A percentile compares a stretch with the other conserved stretches of the same genome.
Evolutionary conservation across 1,140 invertebrate species (phyloP).

Genomic region (Medauroidea extradentata): DNA sequence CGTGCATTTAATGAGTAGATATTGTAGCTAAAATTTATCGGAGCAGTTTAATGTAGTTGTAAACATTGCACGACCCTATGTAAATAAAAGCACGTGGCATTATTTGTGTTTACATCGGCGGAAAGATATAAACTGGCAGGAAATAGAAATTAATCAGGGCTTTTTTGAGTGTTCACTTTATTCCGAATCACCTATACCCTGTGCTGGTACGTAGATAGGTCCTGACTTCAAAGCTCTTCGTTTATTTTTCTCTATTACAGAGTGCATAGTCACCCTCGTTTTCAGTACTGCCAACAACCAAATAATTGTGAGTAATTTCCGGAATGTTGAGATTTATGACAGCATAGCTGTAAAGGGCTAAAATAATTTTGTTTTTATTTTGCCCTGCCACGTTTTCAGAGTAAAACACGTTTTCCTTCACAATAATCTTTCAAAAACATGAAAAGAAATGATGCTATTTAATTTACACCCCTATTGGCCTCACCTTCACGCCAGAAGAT

Average conservation of each 20-base stretch:
- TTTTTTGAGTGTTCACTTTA: too few relatives aligned
- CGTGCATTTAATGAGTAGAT: too few relatives aligned
- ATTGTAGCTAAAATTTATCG: too few relatives aligned
- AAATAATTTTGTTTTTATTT: constrained; percentile 40
- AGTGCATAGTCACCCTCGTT: constrained; percentile 43
- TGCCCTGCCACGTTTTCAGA: constrained; percentile 39
- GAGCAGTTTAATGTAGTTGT: too few relatives aligned
- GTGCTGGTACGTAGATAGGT: constrained; percentile 11
- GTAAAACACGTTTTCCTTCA: constrained; percentile 32
- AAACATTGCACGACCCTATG: too few relatives aligned
- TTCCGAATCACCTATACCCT: too few relatives aligned
- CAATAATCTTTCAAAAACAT: constrained; percentile 2
- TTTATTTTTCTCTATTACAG: constrained; percentile 32
- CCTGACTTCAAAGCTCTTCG: constrained; percentile 31
- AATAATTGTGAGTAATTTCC: constrained; percentile 39
- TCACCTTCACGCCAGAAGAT: constrained; percentile 34
- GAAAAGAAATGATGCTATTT: constrained; percentile 32
- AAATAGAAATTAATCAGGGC: too few relatives aligned
- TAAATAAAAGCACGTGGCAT: too few relatives aligned
- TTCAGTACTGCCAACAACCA: constrained; percentile 41
- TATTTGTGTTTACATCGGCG: too few relatives aligned
- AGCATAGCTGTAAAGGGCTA: constrained; percentile 29
- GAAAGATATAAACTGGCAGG: too few relatives aligned
- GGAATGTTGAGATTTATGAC: constrained; percentile 24
- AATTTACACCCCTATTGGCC: constrained; percentile 27